These are phyloP conservation scores for Eupithecia inturbata DNA, from an alignment of 2,888 invertebrate genomes.

Conservation along the genomic window DNA sequence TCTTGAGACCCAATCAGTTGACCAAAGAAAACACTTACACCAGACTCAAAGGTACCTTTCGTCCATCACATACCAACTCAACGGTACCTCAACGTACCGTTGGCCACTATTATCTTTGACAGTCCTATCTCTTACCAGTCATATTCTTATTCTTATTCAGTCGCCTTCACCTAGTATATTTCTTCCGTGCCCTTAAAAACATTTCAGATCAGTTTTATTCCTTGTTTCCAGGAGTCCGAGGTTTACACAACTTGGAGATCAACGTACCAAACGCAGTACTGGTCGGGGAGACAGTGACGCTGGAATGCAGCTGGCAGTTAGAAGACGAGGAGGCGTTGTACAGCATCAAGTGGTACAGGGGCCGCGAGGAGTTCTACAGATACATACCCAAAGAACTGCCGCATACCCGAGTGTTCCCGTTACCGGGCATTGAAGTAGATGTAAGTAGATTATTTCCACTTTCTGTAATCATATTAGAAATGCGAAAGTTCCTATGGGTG, in stretches of 20 bases:
- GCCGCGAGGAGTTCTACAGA: slow-evolving; percentile 90
- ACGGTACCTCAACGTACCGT: too few species aligned
- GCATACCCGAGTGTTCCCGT: slow-evolving; percentile 88
- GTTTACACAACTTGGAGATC: slow-evolving; percentile 88
- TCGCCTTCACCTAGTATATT: not conserved
- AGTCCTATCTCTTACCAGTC: not conserved
- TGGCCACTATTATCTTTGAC: not conserved
- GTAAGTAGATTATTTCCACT: slow-evolving; percentile 81
- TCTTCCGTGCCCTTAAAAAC: not conserved
- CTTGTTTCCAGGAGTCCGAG: slow-evolving; percentile 78
- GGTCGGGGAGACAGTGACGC: slow-evolving; percentile 88
- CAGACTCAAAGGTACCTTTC: too few species aligned
- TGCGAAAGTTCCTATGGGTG: not conserved
- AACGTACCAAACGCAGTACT: slow-evolving; percentile 88
- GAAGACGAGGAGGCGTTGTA: slow-evolving; percentile 89
- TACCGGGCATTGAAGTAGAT: slow-evolving; percentile 88
- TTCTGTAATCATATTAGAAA: not conserved
- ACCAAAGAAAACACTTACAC: too few species aligned
- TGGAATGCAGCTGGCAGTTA: slow-evolving; percentile 90
- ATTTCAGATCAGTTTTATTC: slow-evolving; percentile 7
- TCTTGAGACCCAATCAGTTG: too few species aligned
- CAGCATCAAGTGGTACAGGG: slow-evolving; percentile 93
- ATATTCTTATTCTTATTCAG: too few species aligned
- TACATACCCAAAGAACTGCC: slow-evolving; percentile 92
- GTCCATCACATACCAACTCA: too few species aligned